phyloP scores from a whole-genome alignment of 2,888 invertebrate species.

The Argyra leucocephala region DNA sequence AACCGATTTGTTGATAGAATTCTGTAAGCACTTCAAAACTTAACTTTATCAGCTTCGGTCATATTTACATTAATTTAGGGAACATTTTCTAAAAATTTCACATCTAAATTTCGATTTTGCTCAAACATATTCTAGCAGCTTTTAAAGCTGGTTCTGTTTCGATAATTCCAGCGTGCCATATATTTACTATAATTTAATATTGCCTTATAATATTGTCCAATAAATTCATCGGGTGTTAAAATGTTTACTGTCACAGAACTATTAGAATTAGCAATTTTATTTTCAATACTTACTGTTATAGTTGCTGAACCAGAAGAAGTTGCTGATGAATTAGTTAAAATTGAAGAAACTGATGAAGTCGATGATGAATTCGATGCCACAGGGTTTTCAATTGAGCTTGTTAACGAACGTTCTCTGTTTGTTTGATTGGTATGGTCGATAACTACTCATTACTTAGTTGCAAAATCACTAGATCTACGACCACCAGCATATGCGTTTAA shows the following conservation, averaged over 20 bases:
- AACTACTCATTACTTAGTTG: constrained; percentile 30
- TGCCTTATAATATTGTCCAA: constrained; percentile 79
- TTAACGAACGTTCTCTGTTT: constrained; percentile 18
- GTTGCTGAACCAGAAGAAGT: constrained; percentile 39
- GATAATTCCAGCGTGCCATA: constrained; percentile 76
- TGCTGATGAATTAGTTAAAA: constrained; percentile 34
- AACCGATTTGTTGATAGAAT: constrained; percentile 81
- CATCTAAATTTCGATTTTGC: constrained; percentile 58
- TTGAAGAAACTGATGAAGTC: constrained; percentile 39
- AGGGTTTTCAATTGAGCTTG: constrained; percentile 23
- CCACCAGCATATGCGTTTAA: constrained; percentile 32
- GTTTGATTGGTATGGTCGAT: constrained; percentile 21
- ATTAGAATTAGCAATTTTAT: constrained; percentile 13
- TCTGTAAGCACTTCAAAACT: constrained; percentile 87
- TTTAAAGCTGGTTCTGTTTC: constrained; percentile 94
- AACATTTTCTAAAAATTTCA: constrained; percentile 88
- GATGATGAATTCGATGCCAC: constrained; percentile 37
- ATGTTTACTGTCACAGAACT: constrained; percentile 44
- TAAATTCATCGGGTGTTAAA: constrained; percentile 74
- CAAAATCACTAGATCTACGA: constrained; percentile 33
- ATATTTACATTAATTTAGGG: constrained; percentile 80
- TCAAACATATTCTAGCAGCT: constrained; percentile 83
- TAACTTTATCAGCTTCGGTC: constrained; percentile 87
- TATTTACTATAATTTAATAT: constrained; percentile 93
- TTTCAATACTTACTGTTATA: constrained; percentile 35